Evolutionary conservation across 2,113 vertebrate species (phyloP), one percentile per base, ranked within the genome.

Genomic region (Glareola pratincola): DNA sequence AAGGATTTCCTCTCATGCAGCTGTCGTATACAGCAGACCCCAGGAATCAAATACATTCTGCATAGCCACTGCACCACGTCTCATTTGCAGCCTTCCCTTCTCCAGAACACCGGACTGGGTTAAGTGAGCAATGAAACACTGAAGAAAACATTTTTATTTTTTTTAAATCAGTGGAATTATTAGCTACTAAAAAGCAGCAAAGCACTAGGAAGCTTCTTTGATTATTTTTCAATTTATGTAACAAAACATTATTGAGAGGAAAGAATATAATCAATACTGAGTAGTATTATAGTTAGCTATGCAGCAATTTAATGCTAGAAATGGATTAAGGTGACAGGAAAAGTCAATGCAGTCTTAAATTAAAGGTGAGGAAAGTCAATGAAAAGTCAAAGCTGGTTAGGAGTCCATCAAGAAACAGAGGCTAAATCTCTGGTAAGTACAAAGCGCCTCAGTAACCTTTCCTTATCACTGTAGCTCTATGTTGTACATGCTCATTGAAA

Each of bases 281-380:
- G 66, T 50, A 79, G 39, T 53, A 89, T 91, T 96, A 91, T 87
- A 91, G 69, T 60, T 87, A 81, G 83, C 76, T 92, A 56, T 92
- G 94, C 73, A 89, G 73, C 86, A 95, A 89, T 96, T 92, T 91
- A 95, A 75, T 94, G 80, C 37, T 85, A 68, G 92, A 89, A 97
- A 96, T 56, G 37, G 86, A 96, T 97, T 97, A 94, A 94, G 27
- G 92, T 94, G 96, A 93, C 95, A 84, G 45, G 57, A 97, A 94
- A 96, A 97, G 95, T 91, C 96, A 96, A 95, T 94, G 80, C 56
- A 81, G 68, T 73, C 88, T 91, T 96, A 95, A 95, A 97, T 97
- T 94, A 95, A 93, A 97, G 94, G 94, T 95, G 80, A 90, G 41
- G 43, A 93, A 97, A 95, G 94, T 91, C 92, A 94, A 93, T 97